phyloP scores from a whole-genome alignment of 2,888 invertebrate species.

The Dioctria linearis region DNA sequence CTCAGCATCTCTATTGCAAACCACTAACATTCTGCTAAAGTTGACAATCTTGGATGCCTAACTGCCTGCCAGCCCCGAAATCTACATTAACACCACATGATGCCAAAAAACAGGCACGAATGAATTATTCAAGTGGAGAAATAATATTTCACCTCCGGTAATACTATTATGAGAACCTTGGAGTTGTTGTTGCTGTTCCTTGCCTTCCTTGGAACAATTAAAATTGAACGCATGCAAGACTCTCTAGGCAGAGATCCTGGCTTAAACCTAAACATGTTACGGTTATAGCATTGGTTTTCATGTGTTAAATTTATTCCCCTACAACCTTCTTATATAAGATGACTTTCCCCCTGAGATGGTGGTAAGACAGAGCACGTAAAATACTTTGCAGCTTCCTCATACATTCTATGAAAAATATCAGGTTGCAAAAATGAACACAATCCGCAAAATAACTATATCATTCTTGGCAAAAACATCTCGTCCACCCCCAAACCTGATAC shows the following conservation, averaged over 20 bases:
- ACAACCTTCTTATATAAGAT: background rate
- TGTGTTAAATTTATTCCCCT: background rate
- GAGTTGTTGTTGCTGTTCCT: background rate
- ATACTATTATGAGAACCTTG: conserved; percentile 11
- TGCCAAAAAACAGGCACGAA: conserved; percentile 34
- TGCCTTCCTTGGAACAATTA: no score
- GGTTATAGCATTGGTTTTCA: conserved; percentile 40
- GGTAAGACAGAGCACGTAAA: no score
- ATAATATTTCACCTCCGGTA: conserved; percentile 46
- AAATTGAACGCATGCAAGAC: conserved; percentile 20
- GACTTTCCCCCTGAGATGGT: background rate
- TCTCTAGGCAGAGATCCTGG: background rate
- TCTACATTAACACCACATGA: conserved; percentile 25
- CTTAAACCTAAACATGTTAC: conserved; percentile 39
- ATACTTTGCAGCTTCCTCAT: conserved; percentile 23
- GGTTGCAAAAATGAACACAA: conserved; percentile 32
- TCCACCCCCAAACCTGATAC: background rate
- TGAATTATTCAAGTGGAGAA: conserved; percentile 42
- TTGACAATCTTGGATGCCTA: background rate
- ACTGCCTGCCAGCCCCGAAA: background rate
- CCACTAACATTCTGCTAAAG: conserved; percentile 10
- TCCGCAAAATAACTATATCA: conserved; percentile 10
- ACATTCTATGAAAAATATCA: conserved; percentile 28
- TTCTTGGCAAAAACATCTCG: background rate
- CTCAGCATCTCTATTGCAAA: conserved; percentile 13